phyloP scores from a whole-genome alignment of 2,797 vertebrate genomes.

The Microctenopoma lineatum region DNA sequence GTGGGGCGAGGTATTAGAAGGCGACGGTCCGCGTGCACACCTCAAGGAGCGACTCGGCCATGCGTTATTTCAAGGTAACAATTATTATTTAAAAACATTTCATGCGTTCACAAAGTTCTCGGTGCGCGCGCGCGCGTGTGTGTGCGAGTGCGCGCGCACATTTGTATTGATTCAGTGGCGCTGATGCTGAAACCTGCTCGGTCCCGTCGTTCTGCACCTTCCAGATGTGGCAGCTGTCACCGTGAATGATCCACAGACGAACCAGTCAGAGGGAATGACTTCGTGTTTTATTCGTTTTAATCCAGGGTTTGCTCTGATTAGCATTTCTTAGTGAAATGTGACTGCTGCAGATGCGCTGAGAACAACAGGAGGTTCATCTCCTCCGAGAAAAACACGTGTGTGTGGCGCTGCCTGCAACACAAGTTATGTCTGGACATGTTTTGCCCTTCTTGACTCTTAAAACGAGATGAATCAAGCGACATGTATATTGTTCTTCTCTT shows the following conservation, averaged over 20 bases:
- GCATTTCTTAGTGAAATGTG: not conserved
- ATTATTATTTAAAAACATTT: not conserved
- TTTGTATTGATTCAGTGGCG: not conserved
- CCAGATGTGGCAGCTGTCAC: conserved; percentile 11
- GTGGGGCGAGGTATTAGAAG: not conserved
- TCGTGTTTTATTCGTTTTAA: not conserved
- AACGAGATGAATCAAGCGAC: conserved; percentile 29
- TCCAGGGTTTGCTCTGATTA: not conserved
- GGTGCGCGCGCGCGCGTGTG: not conserved
- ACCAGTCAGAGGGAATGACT: not conserved
- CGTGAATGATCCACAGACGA: conserved; percentile 40
- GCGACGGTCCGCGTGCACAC: not conserved
- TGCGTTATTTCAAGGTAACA: too few relatives aligned
- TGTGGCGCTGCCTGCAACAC: conserved; percentile 35
- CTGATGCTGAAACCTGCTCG: not conserved
- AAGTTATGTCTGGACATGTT: conserved; percentile 53
- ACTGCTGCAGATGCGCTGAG: conserved; percentile 25
- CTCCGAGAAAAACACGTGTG: conserved; percentile 42
- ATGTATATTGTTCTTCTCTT: conserved; percentile 14
- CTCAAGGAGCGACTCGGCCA: not conserved
- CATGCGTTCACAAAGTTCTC: not conserved
- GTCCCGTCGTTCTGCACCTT: not conserved
- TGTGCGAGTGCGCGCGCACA: not conserved
- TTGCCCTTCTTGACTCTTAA: conserved; percentile 21
- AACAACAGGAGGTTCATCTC: conserved; percentile 43